phyloP scores from a whole-genome alignment of 1,140 invertebrate genomes.

The Rhysida immarginata region DNA sequence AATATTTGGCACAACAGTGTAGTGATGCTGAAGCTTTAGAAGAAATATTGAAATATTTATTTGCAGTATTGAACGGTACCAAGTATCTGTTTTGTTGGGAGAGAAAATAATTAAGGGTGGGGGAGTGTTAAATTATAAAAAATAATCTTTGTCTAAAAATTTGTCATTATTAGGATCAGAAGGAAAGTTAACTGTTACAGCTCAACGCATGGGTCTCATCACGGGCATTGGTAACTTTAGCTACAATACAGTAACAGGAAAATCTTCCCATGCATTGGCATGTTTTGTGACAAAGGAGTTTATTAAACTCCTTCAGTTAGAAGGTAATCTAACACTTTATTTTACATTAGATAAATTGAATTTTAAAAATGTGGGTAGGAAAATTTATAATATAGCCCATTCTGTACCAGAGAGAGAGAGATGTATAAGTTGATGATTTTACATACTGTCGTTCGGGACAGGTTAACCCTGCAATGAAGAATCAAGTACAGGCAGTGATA shows the following conservation, averaged over 20 bases:
- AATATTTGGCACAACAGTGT: constrained; percentile 53
- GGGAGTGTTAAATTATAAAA: no score
- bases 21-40: constrained; percentile 48
- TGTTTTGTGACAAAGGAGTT: constrained; percentile 47
- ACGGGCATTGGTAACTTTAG: constrained; percentile 67
- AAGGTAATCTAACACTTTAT: constrained; percentile 33
- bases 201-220: constrained; percentile 76
- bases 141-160: no score
- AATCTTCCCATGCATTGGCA: constrained; percentile 41
- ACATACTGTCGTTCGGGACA: no score
- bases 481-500: no score
- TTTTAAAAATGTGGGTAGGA: no score
- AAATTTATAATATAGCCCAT: no score
- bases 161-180: constrained; percentile 43
- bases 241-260: constrained; percentile 47
- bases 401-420: no score
- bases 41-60: constrained; percentile 51
- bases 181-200: constrained; percentile 75
- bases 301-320: constrained; percentile 62
- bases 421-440: no score
- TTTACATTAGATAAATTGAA: no score
- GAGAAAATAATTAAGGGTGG: background rate
- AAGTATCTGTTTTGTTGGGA: background rate
- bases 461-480: no score
- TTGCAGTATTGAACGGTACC: constrained; percentile 60